Base-by-base conservation (phyloP, 1,140 invertebrate species). In the Lepidurus packardi region DNA sequence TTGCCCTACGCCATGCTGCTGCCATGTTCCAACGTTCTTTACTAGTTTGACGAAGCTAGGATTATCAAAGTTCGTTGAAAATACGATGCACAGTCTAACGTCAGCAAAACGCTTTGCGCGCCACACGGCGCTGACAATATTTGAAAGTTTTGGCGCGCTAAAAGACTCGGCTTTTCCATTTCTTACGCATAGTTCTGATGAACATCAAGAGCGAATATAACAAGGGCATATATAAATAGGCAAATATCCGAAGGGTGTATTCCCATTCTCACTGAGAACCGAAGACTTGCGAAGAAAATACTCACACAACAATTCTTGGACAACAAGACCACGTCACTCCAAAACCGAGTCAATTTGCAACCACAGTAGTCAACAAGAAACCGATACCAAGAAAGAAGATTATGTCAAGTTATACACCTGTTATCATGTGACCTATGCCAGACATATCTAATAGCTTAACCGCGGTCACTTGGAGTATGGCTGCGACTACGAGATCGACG, bases 11-110 rank as follows among this genome's bases (percentile, higher is more conserved):
- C 53, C 53, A 65, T 65, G 53, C 53, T 65, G 53, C 13, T 65
- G n/a, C 53, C 53, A 65, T 65, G 53, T 65, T 65, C 13, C 53
- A 65, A 65, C 53, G 53, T 65, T 65, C 53, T 65, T 65, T 21
- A 16, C 53, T 65, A 65, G 53, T n/a, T 21, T 65, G 21, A 65
- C 53, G 53, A 65, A n/a, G 53, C 13, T n/a, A 1, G 21, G 16
- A 34, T 34, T 34, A 34, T 34, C 34, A n/a, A 16, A 13, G 9
- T 65, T 21, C 53, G 53, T 65, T 65, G 53, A 65, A 13, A 21
- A 65, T n/a, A 65, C 16, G 16, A 65, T 47, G 3, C 21, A 65
- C 25, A 21, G 21, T 34, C 16, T 65, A 65, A 65, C 53, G 53
- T 65, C 53, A 65, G 53, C 53, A 65, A 65, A 65, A 65, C 53